phyloP scores from a whole-genome alignment of 2,888 invertebrate species.

The Dryococelus australis region DNA sequence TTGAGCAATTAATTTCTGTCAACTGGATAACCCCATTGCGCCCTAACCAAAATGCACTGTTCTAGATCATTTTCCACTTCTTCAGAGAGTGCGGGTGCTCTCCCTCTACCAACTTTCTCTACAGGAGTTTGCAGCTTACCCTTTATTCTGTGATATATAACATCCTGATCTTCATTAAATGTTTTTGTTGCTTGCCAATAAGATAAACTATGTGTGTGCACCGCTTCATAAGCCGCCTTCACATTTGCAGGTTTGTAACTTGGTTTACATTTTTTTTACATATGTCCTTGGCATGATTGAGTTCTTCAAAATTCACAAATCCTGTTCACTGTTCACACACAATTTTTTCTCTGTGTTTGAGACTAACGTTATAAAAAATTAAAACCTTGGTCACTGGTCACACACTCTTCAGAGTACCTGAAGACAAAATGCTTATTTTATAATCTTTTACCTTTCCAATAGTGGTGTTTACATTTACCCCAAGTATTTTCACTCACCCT shows the following conservation, averaged over 20 bases:
- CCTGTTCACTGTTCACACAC: not conserved
- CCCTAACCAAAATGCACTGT: slow-evolving; percentile 3
- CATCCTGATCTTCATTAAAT: not conserved
- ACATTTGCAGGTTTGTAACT: slow-evolving; percentile 1
- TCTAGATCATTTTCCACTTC: not conserved
- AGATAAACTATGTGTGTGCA: not conserved
- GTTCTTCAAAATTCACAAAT: not conserved
- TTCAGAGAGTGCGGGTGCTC: slow-evolving; percentile 1
- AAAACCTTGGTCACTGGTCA: not conserved
- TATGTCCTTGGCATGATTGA: not conserved
- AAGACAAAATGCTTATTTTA: not conserved
- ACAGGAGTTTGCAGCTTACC: not conserved
- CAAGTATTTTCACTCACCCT: not conserved
- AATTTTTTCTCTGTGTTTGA: not conserved
- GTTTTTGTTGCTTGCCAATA: not conserved
- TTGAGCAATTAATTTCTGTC: not conserved
- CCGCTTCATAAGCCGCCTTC: not conserved
- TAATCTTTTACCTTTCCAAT: not conserved
- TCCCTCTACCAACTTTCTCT: not conserved
- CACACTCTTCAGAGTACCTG: not conserved
- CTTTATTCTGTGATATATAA: not conserved
- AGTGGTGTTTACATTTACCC: not conserved
- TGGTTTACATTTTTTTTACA: not conserved
- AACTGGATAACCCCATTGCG: not conserved
- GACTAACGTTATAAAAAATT: not conserved